phyloP scores from a whole-genome alignment of 2,888 invertebrate species.

The Operophtera brumata region DNA sequence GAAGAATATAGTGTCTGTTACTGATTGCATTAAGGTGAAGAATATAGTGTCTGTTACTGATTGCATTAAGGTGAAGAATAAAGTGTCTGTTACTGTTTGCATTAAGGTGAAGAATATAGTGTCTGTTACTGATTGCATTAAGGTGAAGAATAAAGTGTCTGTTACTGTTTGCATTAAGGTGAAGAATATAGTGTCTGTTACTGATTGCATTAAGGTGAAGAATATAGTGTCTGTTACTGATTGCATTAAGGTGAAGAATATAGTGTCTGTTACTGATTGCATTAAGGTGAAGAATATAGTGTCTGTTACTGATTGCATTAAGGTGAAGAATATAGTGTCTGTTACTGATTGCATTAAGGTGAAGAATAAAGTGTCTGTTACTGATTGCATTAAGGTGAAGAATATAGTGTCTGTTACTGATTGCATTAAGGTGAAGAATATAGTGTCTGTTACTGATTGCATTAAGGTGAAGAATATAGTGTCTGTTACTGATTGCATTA shows the following conservation, averaged over 20 bases:
- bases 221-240: neutral
- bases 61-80: slow-evolving; percentile 11
- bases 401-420: neutral
- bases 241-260: slow-evolving; percentile 11
- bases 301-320: slow-evolving; percentile 12
- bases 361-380: slow-evolving; percentile 1
- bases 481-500: slow-evolving; percentile 12
- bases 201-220: slow-evolving; percentile 10
- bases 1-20: slow-evolving; percentile 1
- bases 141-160: neutral
- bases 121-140: slow-evolving; percentile 12
- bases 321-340: neutral
- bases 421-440: slow-evolving; percentile 11
- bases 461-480: slow-evolving; percentile 9
- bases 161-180: slow-evolving; percentile 13
- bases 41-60: neutral
- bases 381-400: slow-evolving; percentile 10
- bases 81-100: slow-evolving; percentile 2
- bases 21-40: slow-evolving; percentile 10
- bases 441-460: neutral
- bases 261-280: neutral
- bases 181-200: slow-evolving; percentile 1
- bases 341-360: slow-evolving; percentile 11
- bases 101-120: slow-evolving; percentile 9
- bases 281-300: slow-evolving; percentile 9